Percentiles rank a stretch among this genome's conserved stretches.
Conservation (phyloP, 2,113 vertebrate genomes). For the Oophaga pumilio region DNA sequence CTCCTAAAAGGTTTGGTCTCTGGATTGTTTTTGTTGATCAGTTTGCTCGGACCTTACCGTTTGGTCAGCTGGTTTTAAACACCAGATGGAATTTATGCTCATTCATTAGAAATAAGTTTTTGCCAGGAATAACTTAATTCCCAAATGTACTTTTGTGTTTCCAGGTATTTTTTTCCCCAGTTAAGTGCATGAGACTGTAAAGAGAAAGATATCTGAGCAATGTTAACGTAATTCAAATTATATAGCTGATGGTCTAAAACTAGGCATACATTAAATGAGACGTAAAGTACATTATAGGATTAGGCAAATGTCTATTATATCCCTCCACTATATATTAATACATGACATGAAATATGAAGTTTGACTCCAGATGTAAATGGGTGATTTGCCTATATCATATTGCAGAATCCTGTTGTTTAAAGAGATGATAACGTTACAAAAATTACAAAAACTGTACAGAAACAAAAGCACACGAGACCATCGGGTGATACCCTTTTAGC, state of each 20-base stretch:
- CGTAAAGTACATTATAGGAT: not conserved
- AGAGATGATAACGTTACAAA: no score
- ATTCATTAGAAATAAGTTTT: slow-evolving; percentile 71
- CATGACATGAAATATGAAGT: no score
- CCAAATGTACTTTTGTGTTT: slow-evolving; percentile 29
- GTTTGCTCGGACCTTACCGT: slow-evolving; percentile 64
- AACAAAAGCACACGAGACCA: no score
- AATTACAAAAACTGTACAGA: no score
- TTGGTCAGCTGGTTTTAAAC: slow-evolving; percentile 69
- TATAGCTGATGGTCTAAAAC: not conserved
- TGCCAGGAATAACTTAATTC: slow-evolving; percentile 13
- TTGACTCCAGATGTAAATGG: no score
- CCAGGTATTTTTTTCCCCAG: not conserved
- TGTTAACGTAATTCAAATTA: slow-evolving; percentile 1
- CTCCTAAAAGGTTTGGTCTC: slow-evolving; percentile 62
- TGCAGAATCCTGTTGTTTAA: no score
- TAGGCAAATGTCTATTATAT: not conserved
- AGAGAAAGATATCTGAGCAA: not conserved
- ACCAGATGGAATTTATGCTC: slow-evolving; percentile 70
- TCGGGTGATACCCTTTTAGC: no score
- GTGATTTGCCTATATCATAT: no score
- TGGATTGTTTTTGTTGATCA: slow-evolving; percentile 62
- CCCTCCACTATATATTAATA: not conserved
- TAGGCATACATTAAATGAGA: not conserved
- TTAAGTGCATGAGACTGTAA: slow-evolving; percentile 12